These are phyloP conservation scores for Drosophila simulans DNA, from an alignment of 1,140 invertebrate genomes.

Conservation along the genomic window DNA sequence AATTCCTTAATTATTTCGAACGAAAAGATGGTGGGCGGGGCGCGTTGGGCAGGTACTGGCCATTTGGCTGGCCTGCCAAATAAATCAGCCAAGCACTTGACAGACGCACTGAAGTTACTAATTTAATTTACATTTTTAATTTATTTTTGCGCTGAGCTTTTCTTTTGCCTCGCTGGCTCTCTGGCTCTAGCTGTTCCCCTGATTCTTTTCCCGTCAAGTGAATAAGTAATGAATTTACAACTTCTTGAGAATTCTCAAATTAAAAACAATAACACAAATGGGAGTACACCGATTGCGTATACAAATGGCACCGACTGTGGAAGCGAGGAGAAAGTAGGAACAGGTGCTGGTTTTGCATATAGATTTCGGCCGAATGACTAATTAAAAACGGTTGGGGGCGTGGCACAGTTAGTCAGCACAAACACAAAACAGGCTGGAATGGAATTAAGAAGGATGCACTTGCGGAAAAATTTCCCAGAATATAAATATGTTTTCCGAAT, in stretches of 20 bases:
- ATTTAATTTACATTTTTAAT: constrained; percentile 84
- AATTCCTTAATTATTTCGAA: constrained; percentile 41
- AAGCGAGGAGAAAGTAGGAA: constrained; percentile 58
- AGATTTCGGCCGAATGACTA: constrained; percentile 74
- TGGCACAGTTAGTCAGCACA: constrained; percentile 68
- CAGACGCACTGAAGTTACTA: constrained; percentile 83
- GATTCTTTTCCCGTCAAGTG: constrained; percentile 69
- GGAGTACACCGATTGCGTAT: constrained; percentile 40
- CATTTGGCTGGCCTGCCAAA: constrained; percentile 63
- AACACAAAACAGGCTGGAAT: constrained; percentile 42
- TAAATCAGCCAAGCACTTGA: constrained; percentile 81
- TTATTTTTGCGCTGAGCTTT: constrained; percentile 64
- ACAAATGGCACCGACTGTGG: constrained; percentile 40
- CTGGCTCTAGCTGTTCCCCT: constrained; percentile 11
- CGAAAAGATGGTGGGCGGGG: neutral
- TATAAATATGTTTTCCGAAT: too few species aligned
- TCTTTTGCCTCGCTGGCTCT: constrained; percentile 2
- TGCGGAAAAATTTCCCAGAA: neutral
- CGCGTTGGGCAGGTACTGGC: constrained; percentile 18
- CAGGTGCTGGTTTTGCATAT: constrained; percentile 78
- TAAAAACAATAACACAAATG: constrained; percentile 83
- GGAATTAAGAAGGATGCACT: constrained; percentile 3
- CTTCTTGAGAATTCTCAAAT: constrained; percentile 82
- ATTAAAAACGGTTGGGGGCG: constrained; percentile 77
- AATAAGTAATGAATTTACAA: constrained; percentile 84